Percentiles rank a stretch among this genome's conserved stretches.
Evolutionary conservation across 2,888 invertebrate species (phyloP).

Genomic region (Dyspetes luteomarginatus): DNA sequence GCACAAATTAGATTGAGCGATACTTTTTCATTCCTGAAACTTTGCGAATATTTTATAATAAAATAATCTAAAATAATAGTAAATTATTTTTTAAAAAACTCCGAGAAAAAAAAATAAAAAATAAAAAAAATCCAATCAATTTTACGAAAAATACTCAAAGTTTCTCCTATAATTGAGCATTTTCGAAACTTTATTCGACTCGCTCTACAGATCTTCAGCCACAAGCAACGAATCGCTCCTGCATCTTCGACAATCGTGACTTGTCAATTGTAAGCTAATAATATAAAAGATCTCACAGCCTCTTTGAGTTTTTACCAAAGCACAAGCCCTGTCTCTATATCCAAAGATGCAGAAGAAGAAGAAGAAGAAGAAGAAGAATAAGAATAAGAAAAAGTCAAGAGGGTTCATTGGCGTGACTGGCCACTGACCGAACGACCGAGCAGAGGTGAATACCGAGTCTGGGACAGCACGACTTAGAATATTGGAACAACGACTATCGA

Average conservation of each 20-base stretch:
- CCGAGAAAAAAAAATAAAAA: no score
- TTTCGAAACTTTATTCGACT: no score
- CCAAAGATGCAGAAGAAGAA: neutral
- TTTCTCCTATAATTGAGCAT: no score
- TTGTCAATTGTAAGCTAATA: neutral
- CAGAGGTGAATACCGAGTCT: slow-evolving; percentile 10
- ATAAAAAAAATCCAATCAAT: no score
- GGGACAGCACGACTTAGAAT: slow-evolving; percentile 24
- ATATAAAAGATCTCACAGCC: neutral
- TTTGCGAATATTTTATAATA: no score
- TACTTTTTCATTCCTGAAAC: no score
- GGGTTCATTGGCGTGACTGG: slow-evolving; percentile 50
- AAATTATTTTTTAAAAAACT: no score
- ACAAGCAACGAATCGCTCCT: neutral
- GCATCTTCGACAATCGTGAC: slow-evolving; percentile 1
- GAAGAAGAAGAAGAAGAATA: neutral
- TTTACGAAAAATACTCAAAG: no score
- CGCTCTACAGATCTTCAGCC: neutral
- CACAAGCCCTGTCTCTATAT: neutral
- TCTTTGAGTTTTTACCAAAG: neutral
- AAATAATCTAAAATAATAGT: no score
- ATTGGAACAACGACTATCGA: slow-evolving; percentile 48
- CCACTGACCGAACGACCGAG: slow-evolving; percentile 40
- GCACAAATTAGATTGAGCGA: no score
- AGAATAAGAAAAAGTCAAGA: slow-evolving; percentile 11